A percentile compares a stretch with the other conserved stretches of the same genome.
phyloP scores from a whole-genome alignment of 2,113 vertebrate genomes.

The Seriola dumerili region DNA sequence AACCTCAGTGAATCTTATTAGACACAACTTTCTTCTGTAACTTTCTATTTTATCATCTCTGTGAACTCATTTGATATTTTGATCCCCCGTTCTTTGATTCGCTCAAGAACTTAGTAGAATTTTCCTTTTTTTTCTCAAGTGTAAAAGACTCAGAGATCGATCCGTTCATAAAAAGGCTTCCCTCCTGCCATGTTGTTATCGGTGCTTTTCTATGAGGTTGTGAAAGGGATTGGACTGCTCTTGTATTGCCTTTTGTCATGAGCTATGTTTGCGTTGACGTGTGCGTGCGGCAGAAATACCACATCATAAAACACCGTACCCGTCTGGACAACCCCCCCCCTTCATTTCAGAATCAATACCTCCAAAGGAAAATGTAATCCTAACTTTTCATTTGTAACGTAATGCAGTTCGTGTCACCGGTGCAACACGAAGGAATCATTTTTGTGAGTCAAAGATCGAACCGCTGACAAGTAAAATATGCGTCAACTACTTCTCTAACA shows the following conservation, averaged over 20 bases:
- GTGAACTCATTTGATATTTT: neutral
- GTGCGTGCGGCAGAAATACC: constrained; percentile 2
- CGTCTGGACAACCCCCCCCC: constrained; percentile 18
- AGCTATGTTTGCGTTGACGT: constrained; percentile 40
- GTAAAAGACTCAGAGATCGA: constrained; percentile 47
- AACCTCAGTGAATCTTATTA: neutral
- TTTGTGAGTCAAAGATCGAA: constrained; percentile 25
- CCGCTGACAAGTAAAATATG: neutral
- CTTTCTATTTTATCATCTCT: constrained; percentile 4
- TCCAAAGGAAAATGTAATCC: constrained; percentile 7
- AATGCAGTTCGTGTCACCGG: neutral
- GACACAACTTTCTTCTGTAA: neutral
- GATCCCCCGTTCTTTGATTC: constrained; percentile 3
- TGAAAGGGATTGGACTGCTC: neutral
- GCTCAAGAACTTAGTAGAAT: neutral
- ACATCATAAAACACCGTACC: constrained; percentile 23
- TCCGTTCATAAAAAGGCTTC: constrained; percentile 45
- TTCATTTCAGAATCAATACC: constrained; percentile 4
- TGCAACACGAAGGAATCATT: neutral
- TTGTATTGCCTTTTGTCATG: constrained; percentile 27
- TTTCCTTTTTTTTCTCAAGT: no score
- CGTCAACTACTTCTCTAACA: neutral
- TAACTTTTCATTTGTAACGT: constrained; percentile 12
- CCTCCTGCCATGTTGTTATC: constrained; percentile 40
- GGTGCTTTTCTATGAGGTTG: constrained; percentile 46